Base-by-base conservation (phyloP, 2,888 invertebrate species). In the Eupithecia dodoneata region DNA sequence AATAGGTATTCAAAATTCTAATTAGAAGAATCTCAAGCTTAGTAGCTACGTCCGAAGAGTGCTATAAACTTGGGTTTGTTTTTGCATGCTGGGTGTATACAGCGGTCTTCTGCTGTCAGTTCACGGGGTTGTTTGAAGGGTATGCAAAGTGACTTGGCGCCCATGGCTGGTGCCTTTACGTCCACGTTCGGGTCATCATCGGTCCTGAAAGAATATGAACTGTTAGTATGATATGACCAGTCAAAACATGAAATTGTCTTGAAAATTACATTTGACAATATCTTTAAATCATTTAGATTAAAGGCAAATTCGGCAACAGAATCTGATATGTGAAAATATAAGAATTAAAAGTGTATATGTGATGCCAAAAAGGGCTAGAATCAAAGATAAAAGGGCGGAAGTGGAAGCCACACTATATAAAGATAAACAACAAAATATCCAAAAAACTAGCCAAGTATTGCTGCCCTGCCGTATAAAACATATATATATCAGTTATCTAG, bases 111-210 rank as follows among this genome's bases (percentile, higher is more conserved):
- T 12, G 95, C 88, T 7, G 95, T 89, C 67, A 98, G 95, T 4
- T 94, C 88, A 3, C 96, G 95, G 0, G 98, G 97, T 87, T 98
- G 99, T 72, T 98, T 96, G 91, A 99, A 98, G 4, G 99, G 99
- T 87, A 99, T 98, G 91, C 99, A 99, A n/a, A 99, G 96, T 10
- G 98, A 97, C 93, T 99, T 99, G 9, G 99, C 99, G 65, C 99
- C 99, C 99, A 99, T 99, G 0, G 99, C 97, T 44, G 99, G 98
- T 42, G 98, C 98, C 77, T 98, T 98, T 74, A 97, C 96, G 4
- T 94, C 94, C 79, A 97, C 97, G 45, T 89, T 87, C 4, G 88
- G 85, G 74, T 94, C 93, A 70, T 96, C 96, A 73, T 97, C 97
- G 77, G 96, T 97, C 87, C 97, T 97, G 91, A 13, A 66, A 73